phyloP scores from a whole-genome alignment of 1,140 invertebrate species.

The Trichogramma pretiosum region DNA sequence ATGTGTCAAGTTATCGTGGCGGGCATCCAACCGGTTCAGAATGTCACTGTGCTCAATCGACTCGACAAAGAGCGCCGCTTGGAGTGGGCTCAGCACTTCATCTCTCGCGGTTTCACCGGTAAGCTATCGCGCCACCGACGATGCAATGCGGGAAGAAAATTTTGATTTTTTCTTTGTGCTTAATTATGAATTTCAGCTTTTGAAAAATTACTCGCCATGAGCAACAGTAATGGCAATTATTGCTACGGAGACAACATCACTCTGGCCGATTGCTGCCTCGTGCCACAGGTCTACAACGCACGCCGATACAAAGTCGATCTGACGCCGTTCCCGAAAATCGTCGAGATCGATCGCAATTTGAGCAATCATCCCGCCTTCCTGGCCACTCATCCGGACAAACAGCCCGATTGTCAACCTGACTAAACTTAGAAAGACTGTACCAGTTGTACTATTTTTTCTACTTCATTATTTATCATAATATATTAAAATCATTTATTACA shows the following conservation, averaged over 20 bases:
- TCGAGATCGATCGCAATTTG: conserved; percentile 74
- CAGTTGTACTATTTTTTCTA: too few species aligned
- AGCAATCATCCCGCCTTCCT: conserved; percentile 82
- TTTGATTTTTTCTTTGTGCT: conserved; percentile 6
- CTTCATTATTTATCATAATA: too few species aligned
- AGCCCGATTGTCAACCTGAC: conserved; percentile 70
- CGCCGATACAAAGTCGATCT: conserved; percentile 86
- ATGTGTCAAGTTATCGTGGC: conserved; percentile 76
- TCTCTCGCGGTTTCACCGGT: conserved; percentile 74
- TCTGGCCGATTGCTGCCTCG: conserved; percentile 87
- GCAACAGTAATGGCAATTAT: conserved; percentile 93
- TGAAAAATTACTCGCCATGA: conserved; percentile 70
- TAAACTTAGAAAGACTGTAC: conserved; percentile 2
- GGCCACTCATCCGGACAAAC: conserved; percentile 74
- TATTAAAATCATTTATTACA: too few species aligned
- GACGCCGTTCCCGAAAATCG: conserved; percentile 79
- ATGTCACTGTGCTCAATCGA: conserved; percentile 75
- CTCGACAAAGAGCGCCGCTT: conserved; percentile 77
- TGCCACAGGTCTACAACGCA: conserved; percentile 88
- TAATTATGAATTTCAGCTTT: conserved; percentile 53
- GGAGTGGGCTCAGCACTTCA: conserved; percentile 89
- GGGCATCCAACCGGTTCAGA: conserved; percentile 93
- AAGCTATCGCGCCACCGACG: conserved; percentile 22
- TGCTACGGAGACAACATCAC: conserved; percentile 89
- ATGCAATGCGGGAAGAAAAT: conserved; percentile 17